Evolutionary conservation across 1,140 invertebrate genomes (phyloP), one percentile per base, ranked within the genome.

Genomic region (Procambarus clarkii): DNA sequence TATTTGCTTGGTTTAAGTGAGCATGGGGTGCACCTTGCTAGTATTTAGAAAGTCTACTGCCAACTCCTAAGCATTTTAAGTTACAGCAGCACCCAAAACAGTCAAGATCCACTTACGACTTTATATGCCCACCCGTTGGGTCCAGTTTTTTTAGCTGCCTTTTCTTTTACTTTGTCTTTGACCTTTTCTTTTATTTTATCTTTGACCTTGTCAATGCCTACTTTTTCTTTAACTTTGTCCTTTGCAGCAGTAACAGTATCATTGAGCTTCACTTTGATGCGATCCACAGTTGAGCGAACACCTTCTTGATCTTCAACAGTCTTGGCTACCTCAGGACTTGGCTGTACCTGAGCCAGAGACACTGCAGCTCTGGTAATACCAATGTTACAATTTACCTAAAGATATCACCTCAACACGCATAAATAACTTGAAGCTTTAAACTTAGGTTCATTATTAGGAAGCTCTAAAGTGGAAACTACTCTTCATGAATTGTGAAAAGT

Each of bases 131-230:
- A 13, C 85, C 85, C 18, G n/a, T n/a, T 78, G 85, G 85, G 69
- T 86, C 74, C 71, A n/a, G 78, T 11, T 64, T 86, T 86, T 86
- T 86, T 77, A 15, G 24, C 54, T 18, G 74, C 85, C 58, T 86
- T n/a, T 58, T 86, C 85, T 86, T 86, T 78, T 44, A 21, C 74
- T 78, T 86, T 86, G n/a, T 86, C 71, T 86, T 86, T 86, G 34
- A 86, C 50, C 34, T 77, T 86, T 21, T 86, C 45, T 78, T 86
- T 86, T 3, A 60, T 71, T 77, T 86, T 86, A 34, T 77, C 74
- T 60, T 86, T 86, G 50, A 45, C 48, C 8, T 54, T 60, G 15
- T 46, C 15, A 50, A 78, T n/a, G 18, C 69, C 74, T 21, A 86
- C 69, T 48, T 86, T n/a, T 50, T 60, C 69, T 34, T 86, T 77